Conservation (phyloP, 2,888 invertebrate species). For the Platycheirus rosarum region DNA sequence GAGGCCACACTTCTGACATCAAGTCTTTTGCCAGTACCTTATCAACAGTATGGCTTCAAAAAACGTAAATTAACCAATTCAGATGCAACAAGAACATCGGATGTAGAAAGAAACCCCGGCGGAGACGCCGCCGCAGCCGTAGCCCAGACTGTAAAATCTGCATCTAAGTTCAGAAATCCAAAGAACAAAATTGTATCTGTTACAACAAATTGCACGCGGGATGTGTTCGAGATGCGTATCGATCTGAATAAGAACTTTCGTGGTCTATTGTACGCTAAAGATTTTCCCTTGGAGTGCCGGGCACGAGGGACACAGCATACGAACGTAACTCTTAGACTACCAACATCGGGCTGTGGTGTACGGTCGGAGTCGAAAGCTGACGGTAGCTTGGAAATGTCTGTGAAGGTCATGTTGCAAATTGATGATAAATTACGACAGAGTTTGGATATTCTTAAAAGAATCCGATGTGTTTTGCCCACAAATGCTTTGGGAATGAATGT, state of each 20-base stretch:
- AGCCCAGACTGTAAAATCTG: slow-evolving; percentile 11
- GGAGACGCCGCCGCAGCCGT: slow-evolving; percentile 14
- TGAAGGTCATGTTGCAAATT: slow-evolving; percentile 89
- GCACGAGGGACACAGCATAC: slow-evolving; percentile 83
- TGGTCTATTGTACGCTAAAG: slow-evolving; percentile 89
- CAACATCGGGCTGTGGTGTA: slow-evolving; percentile 86
- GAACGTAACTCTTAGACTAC: slow-evolving; percentile 79
- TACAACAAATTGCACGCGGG: slow-evolving; percentile 86
- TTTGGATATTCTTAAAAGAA: slow-evolving; percentile 87
- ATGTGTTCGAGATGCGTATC: slow-evolving; percentile 85
- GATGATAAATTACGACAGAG: slow-evolving; percentile 89
- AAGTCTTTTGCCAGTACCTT: slow-evolving; percentile 63
- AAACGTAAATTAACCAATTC: slow-evolving; percentile 49
- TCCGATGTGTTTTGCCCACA: slow-evolving; percentile 84
- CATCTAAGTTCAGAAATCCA: slow-evolving; percentile 54
- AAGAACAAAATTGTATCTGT: slow-evolving; percentile 85
- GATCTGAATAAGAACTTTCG: slow-evolving; percentile 85
- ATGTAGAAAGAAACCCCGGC: slow-evolving; percentile 33
- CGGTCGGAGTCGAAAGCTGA: slow-evolving; percentile 84
- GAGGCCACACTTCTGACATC: slow-evolving; percentile 77
- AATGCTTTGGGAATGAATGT: slow-evolving; percentile 80
- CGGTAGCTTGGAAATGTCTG: slow-evolving; percentile 85
- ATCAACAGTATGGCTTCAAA: slow-evolving; percentile 53
- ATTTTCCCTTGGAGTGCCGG: slow-evolving; percentile 89
- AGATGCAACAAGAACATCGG: slow-evolving; percentile 44